A percentile compares a stretch with the other conserved stretches of the same genome.
These are phyloP conservation scores for Crematogaster levior DNA, from an alignment of 2,888 invertebrate species.

Conservation along the genomic window DNA sequence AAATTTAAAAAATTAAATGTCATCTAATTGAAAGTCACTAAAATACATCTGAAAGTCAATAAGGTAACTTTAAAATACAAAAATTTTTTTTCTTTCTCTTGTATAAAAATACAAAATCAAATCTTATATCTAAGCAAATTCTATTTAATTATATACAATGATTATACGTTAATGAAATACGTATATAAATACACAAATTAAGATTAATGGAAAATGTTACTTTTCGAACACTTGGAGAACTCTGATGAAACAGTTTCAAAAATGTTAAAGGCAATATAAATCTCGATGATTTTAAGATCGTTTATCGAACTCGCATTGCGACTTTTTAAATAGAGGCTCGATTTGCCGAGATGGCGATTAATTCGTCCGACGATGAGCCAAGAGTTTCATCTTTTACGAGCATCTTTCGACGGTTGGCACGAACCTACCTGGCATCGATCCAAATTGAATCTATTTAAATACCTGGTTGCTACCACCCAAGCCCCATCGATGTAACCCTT, in stretches of 20 bases:
- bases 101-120: neutral
- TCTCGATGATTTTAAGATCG: slow-evolving; percentile 43
- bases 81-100: neutral
- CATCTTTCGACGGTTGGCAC: slow-evolving; percentile 63
- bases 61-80: neutral
- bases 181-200: neutral
- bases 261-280: neutral
- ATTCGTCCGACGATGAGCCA: slow-evolving; percentile 74
- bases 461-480: slow-evolving; percentile 57
- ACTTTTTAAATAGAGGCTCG: slow-evolving; percentile 61
- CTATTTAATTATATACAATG: neutral
- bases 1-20: too few relatives aligned
- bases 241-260: neutral
- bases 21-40: neutral
- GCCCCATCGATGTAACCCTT: slow-evolving; percentile 48
- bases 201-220: neutral
- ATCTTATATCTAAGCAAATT: neutral
- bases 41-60: neutral
- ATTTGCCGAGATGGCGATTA: slow-evolving; percentile 71
- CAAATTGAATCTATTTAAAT: slow-evolving; percentile 77
- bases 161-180: neutral
- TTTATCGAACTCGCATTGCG: slow-evolving; percentile 62
- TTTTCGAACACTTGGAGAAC: neutral
- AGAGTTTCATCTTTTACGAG: slow-evolving; percentile 70
- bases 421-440: slow-evolving; percentile 66